Conservation (phyloP, 64 coral and sea anemone species). For the Actinia tenebrosa region DNA sequence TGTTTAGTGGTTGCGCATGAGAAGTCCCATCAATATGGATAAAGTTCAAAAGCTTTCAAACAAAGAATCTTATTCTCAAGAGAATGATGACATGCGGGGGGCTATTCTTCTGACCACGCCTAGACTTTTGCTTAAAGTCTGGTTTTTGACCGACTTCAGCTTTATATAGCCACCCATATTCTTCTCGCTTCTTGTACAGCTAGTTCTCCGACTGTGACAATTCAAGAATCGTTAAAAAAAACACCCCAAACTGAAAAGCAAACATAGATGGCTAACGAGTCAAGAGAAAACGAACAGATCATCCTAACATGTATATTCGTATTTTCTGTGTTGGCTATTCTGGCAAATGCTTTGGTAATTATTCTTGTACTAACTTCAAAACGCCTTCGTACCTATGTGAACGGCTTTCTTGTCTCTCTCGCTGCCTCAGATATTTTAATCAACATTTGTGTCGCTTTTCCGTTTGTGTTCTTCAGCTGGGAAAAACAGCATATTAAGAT, state of each 20-base stretch:
- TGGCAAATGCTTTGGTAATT: neutral
- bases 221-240: too few species aligned
- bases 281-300: neutral
- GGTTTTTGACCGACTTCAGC: too few species aligned
- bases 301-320: neutral
- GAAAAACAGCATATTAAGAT: neutral
- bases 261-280: neutral
- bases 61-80: too few species aligned
- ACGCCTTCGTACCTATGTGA: neutral
- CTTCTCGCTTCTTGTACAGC: too few species aligned
- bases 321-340: neutral
- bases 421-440: constrained; percentile 22
- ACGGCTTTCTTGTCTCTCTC: constrained; percentile 33
- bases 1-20: too few species aligned
- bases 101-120: too few species aligned
- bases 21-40: too few species aligned
- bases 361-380: neutral
- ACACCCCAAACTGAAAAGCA: neutral
- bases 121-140: too few species aligned
- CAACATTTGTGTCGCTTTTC: neutral
- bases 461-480: neutral
- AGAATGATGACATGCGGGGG: too few species aligned
- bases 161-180: too few species aligned
- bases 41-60: too few species aligned
- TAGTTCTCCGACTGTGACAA: too few species aligned